These are phyloP conservation scores for Meda fulgida DNA, from an alignment of 2,797 vertebrate genomes.

Conservation along the genomic window DNA sequence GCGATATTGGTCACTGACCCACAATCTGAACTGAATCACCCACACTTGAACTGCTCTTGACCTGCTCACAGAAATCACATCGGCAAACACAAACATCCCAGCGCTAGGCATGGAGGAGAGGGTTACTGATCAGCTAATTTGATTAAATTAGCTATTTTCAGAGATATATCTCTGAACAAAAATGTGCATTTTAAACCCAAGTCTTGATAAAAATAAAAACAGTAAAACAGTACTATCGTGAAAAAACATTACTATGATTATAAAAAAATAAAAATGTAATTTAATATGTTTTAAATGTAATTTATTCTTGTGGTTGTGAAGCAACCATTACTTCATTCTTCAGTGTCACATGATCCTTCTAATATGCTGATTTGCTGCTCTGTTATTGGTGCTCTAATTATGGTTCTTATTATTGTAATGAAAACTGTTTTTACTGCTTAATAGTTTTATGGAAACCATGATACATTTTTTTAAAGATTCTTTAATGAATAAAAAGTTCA, in stretches of 20 bases:
- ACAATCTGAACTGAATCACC: constrained; percentile 42
- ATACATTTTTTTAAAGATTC: not conserved
- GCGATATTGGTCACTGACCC: constrained; percentile 10
- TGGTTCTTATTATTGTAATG: too few species aligned
- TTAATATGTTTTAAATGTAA: not conserved
- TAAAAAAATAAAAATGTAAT: not conserved
- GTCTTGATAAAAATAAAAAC: not conserved
- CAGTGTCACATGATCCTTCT: not conserved
- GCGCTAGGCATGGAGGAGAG: not conserved
- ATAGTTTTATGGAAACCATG: not conserved
- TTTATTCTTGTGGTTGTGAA: not conserved
- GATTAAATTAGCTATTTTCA: not conserved
- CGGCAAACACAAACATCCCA: constrained; percentile 21
- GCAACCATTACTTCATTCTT: not conserved
- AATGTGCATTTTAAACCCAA: not conserved
- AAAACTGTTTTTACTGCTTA: not conserved
- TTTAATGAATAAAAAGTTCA: not conserved
- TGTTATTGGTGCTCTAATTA: too few species aligned
- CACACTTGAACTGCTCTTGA: constrained; percentile 45
- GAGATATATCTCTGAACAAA: not conserved
- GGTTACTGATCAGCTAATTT: too few species aligned
- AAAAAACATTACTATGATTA: not conserved
- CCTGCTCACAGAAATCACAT: constrained; percentile 21
- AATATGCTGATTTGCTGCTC: too few species aligned
- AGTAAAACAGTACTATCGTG: not conserved